Base-by-base conservation (phyloP, 2,797 vertebrate genomes). In the Tenualosa ilisha region DNA sequence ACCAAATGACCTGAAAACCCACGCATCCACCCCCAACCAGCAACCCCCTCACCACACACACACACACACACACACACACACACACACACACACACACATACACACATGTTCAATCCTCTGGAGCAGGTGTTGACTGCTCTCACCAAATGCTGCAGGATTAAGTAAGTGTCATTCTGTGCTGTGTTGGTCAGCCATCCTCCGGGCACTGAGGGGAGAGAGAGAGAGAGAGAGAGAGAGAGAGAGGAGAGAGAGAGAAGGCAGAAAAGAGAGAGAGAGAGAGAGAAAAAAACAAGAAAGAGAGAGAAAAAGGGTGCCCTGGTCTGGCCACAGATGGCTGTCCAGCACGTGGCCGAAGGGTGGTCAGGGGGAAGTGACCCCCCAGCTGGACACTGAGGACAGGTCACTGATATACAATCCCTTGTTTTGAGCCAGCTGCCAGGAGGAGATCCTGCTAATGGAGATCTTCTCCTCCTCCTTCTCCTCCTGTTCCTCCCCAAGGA, bases 361-460 rank as follows among this genome's bases (percentile, higher is more conserved):
- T 91, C 92, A 91, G 79, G 91, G 54, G 54, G 88, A 91, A 94
- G 91, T 94, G 93, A 95, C 92, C 94, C 91, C 94, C 94, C 94
- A 95, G 95, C 94, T 96, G 95, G 94, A 95, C 92, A 93, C 93
- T 96, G 91, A 94, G 93, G 95, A 94, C 95, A 95, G 95, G 95
- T 95, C 95, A 95, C 92, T 95, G 94, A 95, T 94, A 94, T 93
- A 92, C 93, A 92, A 92, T 91, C 88, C 91, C 87, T 87, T 91
- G 90, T 91, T 93, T 91, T 86, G 85, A 88, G 93, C 94, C 95
- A 96, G 95, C 95, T 96, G 95, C 95, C 93, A 89, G 91, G 75
- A 82, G 90, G 68, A 82, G 90, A 82, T 90, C 87, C 88, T 91
- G 91, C 91, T 95, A 95, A 95, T 95, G 92, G 89, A 91, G 86